Conservation (phyloP, 2,888 invertebrate genomes). For the Drosophila neonasuta region DNA sequence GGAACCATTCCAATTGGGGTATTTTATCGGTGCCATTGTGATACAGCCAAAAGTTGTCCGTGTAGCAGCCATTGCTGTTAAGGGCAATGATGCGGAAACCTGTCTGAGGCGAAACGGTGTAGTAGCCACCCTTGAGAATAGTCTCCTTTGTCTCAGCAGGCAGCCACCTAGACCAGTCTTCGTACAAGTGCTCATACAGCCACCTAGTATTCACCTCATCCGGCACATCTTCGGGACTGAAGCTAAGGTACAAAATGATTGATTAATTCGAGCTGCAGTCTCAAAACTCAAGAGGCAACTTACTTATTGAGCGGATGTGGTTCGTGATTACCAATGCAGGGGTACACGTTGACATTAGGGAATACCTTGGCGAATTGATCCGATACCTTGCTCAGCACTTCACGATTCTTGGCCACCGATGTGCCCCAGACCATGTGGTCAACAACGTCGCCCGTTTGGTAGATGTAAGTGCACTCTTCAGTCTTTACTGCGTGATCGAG, state of each 20-base stretch:
- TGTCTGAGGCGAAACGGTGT: constrained; percentile 86
- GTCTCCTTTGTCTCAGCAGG: constrained; percentile 85
- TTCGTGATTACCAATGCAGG: constrained; percentile 92
- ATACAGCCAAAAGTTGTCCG: constrained; percentile 85
- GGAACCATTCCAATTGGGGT: constrained; percentile 91
- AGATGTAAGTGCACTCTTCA: constrained; percentile 86
- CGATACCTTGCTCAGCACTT: constrained; percentile 84
- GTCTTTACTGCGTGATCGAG: constrained; percentile 85
- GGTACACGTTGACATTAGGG: constrained; percentile 85
- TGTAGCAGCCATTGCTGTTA: constrained; percentile 89
- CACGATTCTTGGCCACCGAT: constrained; percentile 85
- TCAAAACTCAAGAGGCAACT: constrained; percentile 74
- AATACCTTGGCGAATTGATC: constrained; percentile 84
- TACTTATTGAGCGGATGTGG: constrained; percentile 92
- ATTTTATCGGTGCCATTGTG: constrained; percentile 88
- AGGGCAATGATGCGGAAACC: constrained; percentile 90
- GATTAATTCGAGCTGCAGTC: not conserved
- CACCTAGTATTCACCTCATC: constrained; percentile 85
- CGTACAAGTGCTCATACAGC: constrained; percentile 88
- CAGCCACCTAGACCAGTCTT: constrained; percentile 88
- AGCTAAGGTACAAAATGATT: constrained; percentile 82
- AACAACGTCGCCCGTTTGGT: constrained; percentile 93
- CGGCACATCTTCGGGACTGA: constrained; percentile 84
- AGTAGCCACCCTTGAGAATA: constrained; percentile 88
- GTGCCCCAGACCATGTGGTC: constrained; percentile 96